Base-by-base conservation (phyloP, 2,888 invertebrate species). In the Xylota sylvarum region DNA sequence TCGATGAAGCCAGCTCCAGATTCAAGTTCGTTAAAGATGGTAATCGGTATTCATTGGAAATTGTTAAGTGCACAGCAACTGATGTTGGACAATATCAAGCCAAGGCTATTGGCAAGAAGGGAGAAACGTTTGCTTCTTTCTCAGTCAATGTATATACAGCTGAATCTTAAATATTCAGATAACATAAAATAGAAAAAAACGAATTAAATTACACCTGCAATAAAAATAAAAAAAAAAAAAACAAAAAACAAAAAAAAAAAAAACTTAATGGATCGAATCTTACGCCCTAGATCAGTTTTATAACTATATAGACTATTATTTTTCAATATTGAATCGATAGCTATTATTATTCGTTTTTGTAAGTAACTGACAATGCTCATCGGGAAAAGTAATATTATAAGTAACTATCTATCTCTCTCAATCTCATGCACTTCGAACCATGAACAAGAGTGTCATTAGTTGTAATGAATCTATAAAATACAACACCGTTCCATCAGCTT, bases 1-100 rank as follows among this genome's bases (percentile, higher is more conserved):
- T 98, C 89, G 96, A 97, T 91, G 97, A 98, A 91, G 94, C 94
- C 60, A 94, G 95, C 89, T 93, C 95, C 80, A 95, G 96, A 91
- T 97, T 96, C 92, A 95, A 96, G 90, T 96, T 97, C 93, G 96
- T 96, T 83, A 96, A 96, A 92, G 97, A 97, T 91, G 96, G 96
- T 89, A 96, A 95, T 89, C 95, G 95, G 88, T 97, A 97, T 93
- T 94, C 95, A 72, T 94, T 98, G 85, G 95, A 96, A 92, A 96
- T 98, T 88, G 94, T 95, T 88, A 94, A 95, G 89, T 95, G 96
- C 92, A 94, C 94, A 88, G 92, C 95, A 73, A 93, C 95, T 69
- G 98, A 98, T 93, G 94, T 96, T 88, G 98, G 98, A 50, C 98
- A 98, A 93, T 98, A 98, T 92, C 95, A 96, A 89, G 96, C 97